Base-by-base conservation (phyloP, 2,797 vertebrate genomes). In the Rallus crepitans region DNA sequence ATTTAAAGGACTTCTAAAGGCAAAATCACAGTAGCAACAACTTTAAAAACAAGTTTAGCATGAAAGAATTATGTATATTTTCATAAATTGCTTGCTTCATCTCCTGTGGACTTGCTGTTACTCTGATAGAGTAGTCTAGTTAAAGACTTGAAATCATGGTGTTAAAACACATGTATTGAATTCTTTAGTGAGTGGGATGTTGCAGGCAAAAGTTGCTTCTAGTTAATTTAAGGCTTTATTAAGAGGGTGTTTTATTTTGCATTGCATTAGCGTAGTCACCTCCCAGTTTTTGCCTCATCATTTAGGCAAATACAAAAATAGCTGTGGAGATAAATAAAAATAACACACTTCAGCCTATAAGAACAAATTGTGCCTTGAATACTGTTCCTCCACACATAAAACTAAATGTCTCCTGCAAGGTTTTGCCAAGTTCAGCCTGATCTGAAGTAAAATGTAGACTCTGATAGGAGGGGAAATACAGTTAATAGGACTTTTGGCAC, bases 361-460 rank as follows among this genome's bases (percentile, higher is more conserved):
- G 42, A 76, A 87, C 47, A 79, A 69, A 70, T 72, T 66, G 37
- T 79, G 35, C 73, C 42, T 79, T 90, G 40, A 88, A 48, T 90
- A 57, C 37, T 40, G 24, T 90, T 91, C 35, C 15, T 94, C 25
- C 39, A 39, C 53, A 25, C 3, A 35, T n/a, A 78, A 65, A 76
- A 55, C 69, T 78, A 84, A 87, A 45, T 61, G 45, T 59, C 23
- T 76, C 35, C 78, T 21, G 23, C 1, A 6, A 17, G 56, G 72
- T 69, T 92, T 94, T 91, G 50, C 40, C 30, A 64, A 88, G 57
- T 82, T 88, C 72, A 86, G 33, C 39, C 59, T 69, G 27, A 77
- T 93, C 57, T 96, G 82, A 86, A 92, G 55, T 86, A n/a, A 91
- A 61, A 27, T 47, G 20, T 83, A 71, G 42, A 66, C 69, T 94